A percentile compares a stretch with the other conserved stretches of the same genome.
Evolutionary conservation across 2,888 invertebrate species (phyloP).

Genomic region (Sepioteuthis lessoniana): DNA sequence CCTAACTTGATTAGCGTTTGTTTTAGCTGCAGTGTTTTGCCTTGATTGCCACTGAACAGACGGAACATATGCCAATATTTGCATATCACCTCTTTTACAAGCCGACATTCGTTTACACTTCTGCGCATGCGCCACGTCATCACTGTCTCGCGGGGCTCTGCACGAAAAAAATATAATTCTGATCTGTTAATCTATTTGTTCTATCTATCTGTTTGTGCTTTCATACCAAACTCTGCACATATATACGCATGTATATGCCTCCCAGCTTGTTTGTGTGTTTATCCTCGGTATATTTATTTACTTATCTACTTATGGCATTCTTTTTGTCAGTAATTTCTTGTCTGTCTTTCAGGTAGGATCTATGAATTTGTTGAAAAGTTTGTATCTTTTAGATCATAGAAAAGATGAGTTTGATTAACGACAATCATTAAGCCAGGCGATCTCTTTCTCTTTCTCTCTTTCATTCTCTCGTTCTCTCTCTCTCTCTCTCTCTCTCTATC

Average conservation of each 20-base stretch:
- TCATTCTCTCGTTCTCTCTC: too few species aligned
- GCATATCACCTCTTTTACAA: slow-evolving; percentile 23
- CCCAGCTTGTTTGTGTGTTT: not conserved
- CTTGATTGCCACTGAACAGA: slow-evolving; percentile 1
- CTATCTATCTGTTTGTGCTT: slow-evolving; percentile 33
- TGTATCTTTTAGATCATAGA: not conserved
- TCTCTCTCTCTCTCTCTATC: too few species aligned
- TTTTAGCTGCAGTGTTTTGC: slow-evolving; percentile 20
- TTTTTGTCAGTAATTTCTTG: not conserved
- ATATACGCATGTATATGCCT: not conserved
- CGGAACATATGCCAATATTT: slow-evolving; percentile 23
- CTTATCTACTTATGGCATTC: not conserved
- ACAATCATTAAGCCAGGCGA: not conserved
- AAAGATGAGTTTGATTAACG: not conserved
- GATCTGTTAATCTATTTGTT: slow-evolving; percentile 9
- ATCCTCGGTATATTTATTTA: not conserved
- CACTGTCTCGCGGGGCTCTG: not conserved
- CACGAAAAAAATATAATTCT: slow-evolving; percentile 18
- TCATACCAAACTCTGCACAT: not conserved
- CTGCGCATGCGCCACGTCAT: not conserved
- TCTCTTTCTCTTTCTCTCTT: not conserved
- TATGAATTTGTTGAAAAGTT: not conserved
- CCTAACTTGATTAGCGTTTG: slow-evolving; percentile 33
- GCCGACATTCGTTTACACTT: slow-evolving; percentile 3
- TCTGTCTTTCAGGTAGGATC: not conserved